Evolutionary conservation across 1,140 invertebrate species (phyloP), one percentile per base, ranked within the genome.

Genomic region (Bathynomus jamesi): DNA sequence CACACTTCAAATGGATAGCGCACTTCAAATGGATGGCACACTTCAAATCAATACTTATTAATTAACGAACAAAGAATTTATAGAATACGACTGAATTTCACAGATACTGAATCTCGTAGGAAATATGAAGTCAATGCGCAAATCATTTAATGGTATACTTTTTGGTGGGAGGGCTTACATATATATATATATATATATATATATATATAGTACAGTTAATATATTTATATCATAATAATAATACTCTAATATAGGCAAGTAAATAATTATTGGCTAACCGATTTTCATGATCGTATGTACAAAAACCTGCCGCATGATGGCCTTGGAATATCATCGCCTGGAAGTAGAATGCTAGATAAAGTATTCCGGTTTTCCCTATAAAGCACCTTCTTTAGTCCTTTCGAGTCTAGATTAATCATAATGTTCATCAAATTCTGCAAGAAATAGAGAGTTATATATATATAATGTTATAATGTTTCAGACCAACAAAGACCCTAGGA

Each of bases 151-250:
- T 53, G 21, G 21, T 53, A 53, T 53, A 53, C 21, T 17, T 53
- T 17, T 53, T n/a, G n/a, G n/a, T n/a, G n/a, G n/a, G n/a, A n/a
- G n/a, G n/a, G 21, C 21, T 17, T 53, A 53, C 21, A 53, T 53
- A 53, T 53, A 53, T 53, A 53, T 53, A 53, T 53, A 53, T 53
- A 53, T 53, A 53, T 53, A 53, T 53, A 53, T 53, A 53, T 53
- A 53, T 53, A 53, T 53, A 53, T 53, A 53, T 53, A 53, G 13
- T 40, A 8, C 17, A 8, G 7, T 40, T 40, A 8, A 40, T 40
- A 8, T 40, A 40, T 40, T 8, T 40, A 40, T 40, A 40, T 40
- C 17, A 40, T 40, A 40, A 40, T 8, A 8, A 40, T 17, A 40
- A 8, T 40, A 40, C 32, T 40, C 32, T 40, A 17, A 40, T 40